These are phyloP conservation scores for Eutolmus rufibarbis DNA, from an alignment of 2,888 invertebrate genomes.

Conservation along the genomic window DNA sequence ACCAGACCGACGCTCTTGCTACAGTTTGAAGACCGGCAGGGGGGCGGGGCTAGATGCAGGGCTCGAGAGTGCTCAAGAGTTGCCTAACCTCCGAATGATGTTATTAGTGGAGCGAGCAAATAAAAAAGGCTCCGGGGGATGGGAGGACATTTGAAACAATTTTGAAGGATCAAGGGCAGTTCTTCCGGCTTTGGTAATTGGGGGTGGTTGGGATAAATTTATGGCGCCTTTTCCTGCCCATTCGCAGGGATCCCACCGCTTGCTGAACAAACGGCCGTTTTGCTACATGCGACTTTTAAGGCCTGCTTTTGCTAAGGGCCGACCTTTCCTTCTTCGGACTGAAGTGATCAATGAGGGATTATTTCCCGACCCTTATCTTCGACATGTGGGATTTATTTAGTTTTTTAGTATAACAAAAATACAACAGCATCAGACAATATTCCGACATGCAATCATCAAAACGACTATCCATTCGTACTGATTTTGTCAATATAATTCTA, in stretches of 20 bases:
- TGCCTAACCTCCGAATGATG: conserved; percentile 11
- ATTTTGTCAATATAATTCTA: neutral
- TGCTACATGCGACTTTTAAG: neutral
- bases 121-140: neutral
- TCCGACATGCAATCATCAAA: neutral
- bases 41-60: neutral
- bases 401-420: neutral
- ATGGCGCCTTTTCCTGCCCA: neutral
- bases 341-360: neutral
- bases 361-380: neutral
- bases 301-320: neutral
- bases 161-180: conserved; percentile 17
- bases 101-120: conserved; percentile 17
- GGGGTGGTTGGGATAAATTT: neutral
- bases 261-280: neutral
- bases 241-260: neutral
- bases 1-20: neutral
- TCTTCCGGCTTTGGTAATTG: conserved; percentile 11
- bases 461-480: neutral
- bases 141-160: conserved; percentile 6
- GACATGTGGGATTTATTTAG: neutral
- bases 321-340: neutral
- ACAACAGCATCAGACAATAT: neutral
- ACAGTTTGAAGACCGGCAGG: neutral
- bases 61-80: neutral